Base-by-base conservation (phyloP, 2,113 vertebrate genomes). In the Hepsetus odoe region DNA sequence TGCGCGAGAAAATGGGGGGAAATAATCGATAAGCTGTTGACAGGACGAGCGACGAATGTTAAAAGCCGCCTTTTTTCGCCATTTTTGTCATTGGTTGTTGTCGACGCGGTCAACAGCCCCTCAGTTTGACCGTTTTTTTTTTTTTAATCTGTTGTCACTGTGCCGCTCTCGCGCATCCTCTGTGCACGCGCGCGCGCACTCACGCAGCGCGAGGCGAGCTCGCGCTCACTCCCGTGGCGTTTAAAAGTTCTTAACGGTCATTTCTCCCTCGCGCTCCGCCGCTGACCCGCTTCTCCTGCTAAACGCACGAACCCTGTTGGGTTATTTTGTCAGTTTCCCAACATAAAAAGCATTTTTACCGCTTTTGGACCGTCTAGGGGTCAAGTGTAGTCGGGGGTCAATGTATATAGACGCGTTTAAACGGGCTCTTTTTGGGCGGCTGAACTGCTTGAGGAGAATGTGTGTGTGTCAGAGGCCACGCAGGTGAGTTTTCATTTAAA, bases 321-420 rank as follows among this genome's bases (percentile, higher is more conserved):
- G 49, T 24, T 59, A 1, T 38, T 66, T 28, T 26, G 40, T 20
- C 35, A 11, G 13, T 20, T 40, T 55, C 11, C 7, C 0, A 33
- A 16, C 7, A 20, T 16, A 32, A 65, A 38, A 24, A 35, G 7
- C 46, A 14, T 59, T 61, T 67, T 46, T 18, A 5, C 1, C 11
- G 0, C 0, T 35, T 8, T 22, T 55, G 68, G 72, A 61, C 74
- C 70, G 69, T 74, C 35, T 10, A 24, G 24, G 42, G 55, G 68
- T 76, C 74, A 82, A 83, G 82, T 75, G 81, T 84, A 77, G 62
- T 74, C 66, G 16, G 85, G 88, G 87, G 84, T 89, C 91, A 85
- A 94, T 94, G 93, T 94, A 93, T 89, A 94, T 94, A 91, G 93
- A 94, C 92, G 90, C 90, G 86, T 94, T 94, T 84, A 94, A 93